Base-by-base conservation (phyloP, 2,888 invertebrate species). In the Melinopterus prodromus region DNA sequence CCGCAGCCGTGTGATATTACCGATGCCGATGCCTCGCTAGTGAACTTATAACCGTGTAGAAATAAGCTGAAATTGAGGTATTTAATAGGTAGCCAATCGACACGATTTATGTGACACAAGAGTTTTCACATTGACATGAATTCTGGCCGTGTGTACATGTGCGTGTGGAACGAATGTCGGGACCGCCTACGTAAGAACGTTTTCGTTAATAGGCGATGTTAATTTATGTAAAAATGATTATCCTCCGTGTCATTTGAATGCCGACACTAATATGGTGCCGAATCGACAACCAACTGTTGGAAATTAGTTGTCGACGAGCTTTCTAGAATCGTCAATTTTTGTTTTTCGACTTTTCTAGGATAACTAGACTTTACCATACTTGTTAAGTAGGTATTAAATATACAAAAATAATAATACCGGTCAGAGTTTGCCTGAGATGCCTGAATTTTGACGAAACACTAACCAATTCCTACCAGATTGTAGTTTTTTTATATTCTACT, bases 81-180 rank as follows among this genome's bases (percentile, higher is more conserved):
- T 53, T 53, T 53, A 53, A 53, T 53, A 53, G 53, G 53, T 53
- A 53, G 53, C 53, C 53, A 53, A 53, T 53, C 53, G 53, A 12
- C 53, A 53, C 53, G 53, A 53, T 53, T 53, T 53, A 53, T 53
- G 53, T 53, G 53, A 53, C 53, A 53, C 53, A 53, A 53, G 53
- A 53, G 53, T 53, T 53, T 53, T 53, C 53, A 53, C 53, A 53
- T 53, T 53, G 53, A 53, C 53, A 53, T 53, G 53, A 12, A 53
- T 53, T 53, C 53, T 53, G 53, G 53, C 53, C 5, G 53, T 53
- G 12, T 53, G 12, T 9, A 53, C 12, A 12, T 53, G 53, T 53
- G 53, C 53, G 53, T 53, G 53, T 53, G 9, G 53, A 9, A 53
- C 53, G 53, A 53, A 53, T 53, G 53, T 53, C 53, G 53, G 53